Base-by-base conservation (phyloP, 2,113 vertebrate genomes). In the Noctilio leporinus region DNA sequence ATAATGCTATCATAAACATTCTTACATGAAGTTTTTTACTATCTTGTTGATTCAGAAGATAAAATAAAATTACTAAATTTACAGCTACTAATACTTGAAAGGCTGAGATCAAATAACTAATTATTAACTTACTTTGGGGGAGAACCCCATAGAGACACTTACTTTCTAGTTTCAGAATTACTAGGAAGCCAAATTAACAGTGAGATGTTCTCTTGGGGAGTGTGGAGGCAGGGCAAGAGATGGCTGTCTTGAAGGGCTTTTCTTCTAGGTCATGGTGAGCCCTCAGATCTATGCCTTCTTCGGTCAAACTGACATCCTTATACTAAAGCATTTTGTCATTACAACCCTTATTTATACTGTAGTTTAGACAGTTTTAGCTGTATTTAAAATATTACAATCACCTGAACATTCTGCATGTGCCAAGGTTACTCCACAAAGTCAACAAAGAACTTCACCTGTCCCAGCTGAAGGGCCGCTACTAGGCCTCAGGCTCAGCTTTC, bases 71-170 rank as follows among this genome's bases (percentile, higher is more conserved):
- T 69, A 89, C 30, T 93, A 12, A 40, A 40, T 73, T 92, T 93
- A 70, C 87, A 95, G 28, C 4, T 82, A 64, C 49, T 72, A 53
- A 28, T 92, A 78, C 81, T 91, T 91, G 49, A 62, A 94, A 89
- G 62, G 16, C 69, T 86, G 91, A 91, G 40, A 64, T 59, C 49
- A 83, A 93, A 82, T 69, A 35, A 62, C 14, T 20, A 55, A 40
- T 69, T 95, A 81, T 75, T 84, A 57, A 65, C 45, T 88, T 96
- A 38, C 9, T 80, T 76, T 49, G 38, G 12, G 33, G 24, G n/a
- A 86, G 15, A 53, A 78, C 28, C 30, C 3, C 35, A 35, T 35
- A n/a, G 33, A 40, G 22, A 81, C 7, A 77, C 35, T 91, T 91
- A 30, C 14, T 86, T 95, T 83, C 73, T 69, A 38, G 35, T 59